Base-by-base conservation (phyloP, 2,888 invertebrate genomes). In the Miltochrista miniata region DNA sequence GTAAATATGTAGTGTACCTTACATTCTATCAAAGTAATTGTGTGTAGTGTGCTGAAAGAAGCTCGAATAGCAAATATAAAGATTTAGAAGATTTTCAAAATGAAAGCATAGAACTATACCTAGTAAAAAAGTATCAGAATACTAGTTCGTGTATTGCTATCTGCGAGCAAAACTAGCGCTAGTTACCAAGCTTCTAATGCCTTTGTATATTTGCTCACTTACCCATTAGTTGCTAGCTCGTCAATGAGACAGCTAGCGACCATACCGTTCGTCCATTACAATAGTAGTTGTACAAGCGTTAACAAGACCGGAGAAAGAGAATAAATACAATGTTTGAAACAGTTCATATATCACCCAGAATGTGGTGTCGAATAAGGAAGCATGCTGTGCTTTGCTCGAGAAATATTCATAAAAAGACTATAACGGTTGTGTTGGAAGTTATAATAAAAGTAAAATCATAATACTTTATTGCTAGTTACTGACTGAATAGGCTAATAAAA, bases 181-280 rank as follows among this genome's bases (percentile, higher is more conserved):
- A 86, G 66, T 63, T 79, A 78, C 68, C 70, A 89, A 89, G 88
- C 88, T 57, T 77, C 87, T 90, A 87, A 78, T 54, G 59, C 74
- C 72, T 64, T 72, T 70, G 67, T 75, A 24, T 70, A 74, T 67
- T 68, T 64, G 57, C 66, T 68, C 68, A 95, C 96, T 96, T 95
- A 96, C 96, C 96, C 95, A 91, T 93, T 94, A 81, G 93, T 93
- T 81, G 95, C 93, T 93, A 95, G 93, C 93, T 96, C 96, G 93
- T 96, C 96, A 93, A 96, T 95, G 93, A 96, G 94, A 95, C 96
- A 96, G 95, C 96, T 96, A 88, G 76, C 79, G 74, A 81, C 71
- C 70, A 72, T 79, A 71, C 76, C 74, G 75, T 87, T 81, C 74
- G 72, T 87, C 89, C 90, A 75, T 74, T 75, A 85, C 70, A 83